Evolutionary conservation across 2,113 vertebrate species (phyloP).

Genomic region (Nipponia nippon): DNA sequence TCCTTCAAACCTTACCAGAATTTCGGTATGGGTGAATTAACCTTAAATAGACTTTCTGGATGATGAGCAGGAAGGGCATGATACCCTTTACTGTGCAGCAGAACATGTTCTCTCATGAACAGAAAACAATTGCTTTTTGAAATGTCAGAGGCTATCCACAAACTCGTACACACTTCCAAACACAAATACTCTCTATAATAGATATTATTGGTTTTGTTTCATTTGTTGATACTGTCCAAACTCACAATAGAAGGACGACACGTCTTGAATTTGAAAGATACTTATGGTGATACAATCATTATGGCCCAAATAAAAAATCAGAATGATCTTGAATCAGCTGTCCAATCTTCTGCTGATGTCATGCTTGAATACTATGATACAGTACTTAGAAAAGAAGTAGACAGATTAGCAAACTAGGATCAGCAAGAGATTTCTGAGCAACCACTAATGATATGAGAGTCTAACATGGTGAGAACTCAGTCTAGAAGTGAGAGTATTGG

Average conservation of each 20-base stretch:
- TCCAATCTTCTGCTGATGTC: not conserved
- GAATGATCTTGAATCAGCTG: not conserved
- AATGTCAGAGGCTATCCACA: not conserved
- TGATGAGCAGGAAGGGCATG: not conserved
- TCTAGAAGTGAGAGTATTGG: not conserved
- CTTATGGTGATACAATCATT: not conserved
- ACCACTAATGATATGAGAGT: not conserved
- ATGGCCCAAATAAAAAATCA: not conserved
- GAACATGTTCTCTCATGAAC: not conserved
- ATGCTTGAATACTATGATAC: not conserved
- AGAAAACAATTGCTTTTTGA: not conserved
- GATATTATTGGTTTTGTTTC: not conserved
- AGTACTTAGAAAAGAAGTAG: not conserved
- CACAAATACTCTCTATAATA: not conserved
- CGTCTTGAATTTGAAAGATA: not conserved
- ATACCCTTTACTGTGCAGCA: not conserved
- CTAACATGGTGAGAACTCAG: not conserved
- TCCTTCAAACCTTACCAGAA: not conserved
- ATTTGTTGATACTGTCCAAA: not conserved
- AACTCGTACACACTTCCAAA: not conserved
- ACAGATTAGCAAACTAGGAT: not conserved
- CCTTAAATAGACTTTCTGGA: not conserved
- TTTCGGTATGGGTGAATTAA: not conserved
- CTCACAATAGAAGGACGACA: not conserved
- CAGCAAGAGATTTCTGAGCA: not conserved